Evolutionary conservation across 2,888 invertebrate genomes (phyloP), one percentile per base, ranked within the genome.

Genomic region (Drosophila percnosoma): DNA sequence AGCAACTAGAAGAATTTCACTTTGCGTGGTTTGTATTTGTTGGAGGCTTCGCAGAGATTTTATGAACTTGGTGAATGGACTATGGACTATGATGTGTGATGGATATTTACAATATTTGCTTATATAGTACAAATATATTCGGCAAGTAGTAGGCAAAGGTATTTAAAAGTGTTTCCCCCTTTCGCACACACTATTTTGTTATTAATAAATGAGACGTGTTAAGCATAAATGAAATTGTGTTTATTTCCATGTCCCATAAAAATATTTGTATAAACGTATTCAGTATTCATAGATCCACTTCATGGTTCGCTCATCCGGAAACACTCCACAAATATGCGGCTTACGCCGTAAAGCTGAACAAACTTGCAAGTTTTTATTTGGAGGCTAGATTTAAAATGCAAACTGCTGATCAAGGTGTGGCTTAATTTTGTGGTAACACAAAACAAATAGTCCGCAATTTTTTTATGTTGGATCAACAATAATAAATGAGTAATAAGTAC

Each of bases 1-100:
- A 58, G 79, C 86, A 80, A 77, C 88, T 87, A 85, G 72, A 51
- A 65, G 18, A 55, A 71, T 83, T 82, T 75, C 71, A 73, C 42
- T 66, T 78, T 59, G 53, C 29, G 53, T 58, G 31, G 33, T 61
- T 65, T 59, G 34, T 18, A 21, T 51, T 67, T 38, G 65, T 38
- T 71, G 67, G 34, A 78, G 64, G 51, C 36, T 74, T 74, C 51
- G 36, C 48, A 38, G 49, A 27, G 21, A 48, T 48, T 48, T 42
- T 13, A 49, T 54, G 31, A 54, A 34, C 29, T 38, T 31, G 59
- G 13, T 55, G 38, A 45, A 51, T 66, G n/a, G 27, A 29, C 38
- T 8, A 54, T 54, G 45, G 45, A 45, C 45, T 45, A 29, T 58
- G 57, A 40, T 60, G 5, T 29, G 21, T 68, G 57, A 36, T 29